Conservation (phyloP, 2,113 vertebrate genomes). For the Prochilodus magdalenae region DNA sequence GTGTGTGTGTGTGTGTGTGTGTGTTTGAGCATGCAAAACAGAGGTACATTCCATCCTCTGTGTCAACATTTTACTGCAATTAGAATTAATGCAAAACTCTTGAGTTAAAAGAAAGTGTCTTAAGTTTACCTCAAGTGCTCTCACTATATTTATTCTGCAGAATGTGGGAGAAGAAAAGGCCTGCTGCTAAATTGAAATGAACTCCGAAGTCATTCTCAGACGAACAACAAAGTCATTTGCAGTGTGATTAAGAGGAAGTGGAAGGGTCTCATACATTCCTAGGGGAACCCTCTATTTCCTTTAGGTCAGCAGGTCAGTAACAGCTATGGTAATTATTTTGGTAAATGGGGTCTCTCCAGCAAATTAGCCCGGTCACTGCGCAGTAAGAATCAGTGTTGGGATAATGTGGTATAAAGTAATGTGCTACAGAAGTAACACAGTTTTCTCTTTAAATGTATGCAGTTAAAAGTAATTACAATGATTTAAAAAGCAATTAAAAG, state of each 20-base stretch:
- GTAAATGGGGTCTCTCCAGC: background rate
- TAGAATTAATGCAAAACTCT: slow-evolving; percentile 4
- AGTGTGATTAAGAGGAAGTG: background rate
- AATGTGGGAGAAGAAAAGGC: background rate
- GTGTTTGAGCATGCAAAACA: background rate
- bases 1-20: background rate
- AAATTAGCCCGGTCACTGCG: background rate
- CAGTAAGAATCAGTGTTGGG: too few species aligned
- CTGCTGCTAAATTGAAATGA: background rate
- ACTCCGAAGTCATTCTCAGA: background rate
- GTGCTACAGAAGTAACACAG: too few species aligned
- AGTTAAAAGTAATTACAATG: too few species aligned
- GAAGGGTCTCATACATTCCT: background rate
- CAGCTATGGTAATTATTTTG: slow-evolving; percentile 7
- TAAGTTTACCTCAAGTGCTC: background rate
- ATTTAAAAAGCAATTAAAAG: too few species aligned
- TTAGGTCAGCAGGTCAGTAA: slow-evolving; percentile 27
- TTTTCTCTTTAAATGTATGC: too few species aligned
- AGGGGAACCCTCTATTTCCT: background rate
- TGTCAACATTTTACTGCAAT: background rate
- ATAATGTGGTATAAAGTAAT: too few species aligned
- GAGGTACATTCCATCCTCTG: background rate
- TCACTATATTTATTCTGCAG: background rate
- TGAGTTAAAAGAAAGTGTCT: slow-evolving; percentile 5
- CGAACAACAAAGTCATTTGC: background rate